A percentile compares a stretch with the other conserved stretches of the same genome.
Evolutionary conservation across 2,797 vertebrate genomes (phyloP).

Genomic region (Megalops cyprinoides): DNA sequence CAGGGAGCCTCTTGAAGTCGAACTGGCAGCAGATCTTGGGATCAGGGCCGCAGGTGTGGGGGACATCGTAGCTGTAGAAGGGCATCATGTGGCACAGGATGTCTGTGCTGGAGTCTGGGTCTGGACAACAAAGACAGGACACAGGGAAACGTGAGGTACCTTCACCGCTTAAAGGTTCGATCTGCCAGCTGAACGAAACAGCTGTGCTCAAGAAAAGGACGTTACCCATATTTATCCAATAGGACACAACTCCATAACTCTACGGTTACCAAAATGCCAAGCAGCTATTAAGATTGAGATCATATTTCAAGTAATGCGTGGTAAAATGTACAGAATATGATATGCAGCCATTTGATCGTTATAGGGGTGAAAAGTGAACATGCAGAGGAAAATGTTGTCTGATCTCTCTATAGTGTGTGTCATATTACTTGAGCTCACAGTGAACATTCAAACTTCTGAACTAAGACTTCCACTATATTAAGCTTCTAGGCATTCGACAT

Average conservation of each 20-base stretch:
- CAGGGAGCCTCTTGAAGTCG: constrained; percentile 90
- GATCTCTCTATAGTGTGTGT: too few species aligned
- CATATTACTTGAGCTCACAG: too few species aligned
- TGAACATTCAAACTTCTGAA: too few species aligned
- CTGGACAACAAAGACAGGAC: constrained; percentile 68
- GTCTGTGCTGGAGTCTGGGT: constrained; percentile 81
- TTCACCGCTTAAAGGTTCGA: not conserved
- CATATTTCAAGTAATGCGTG: not conserved
- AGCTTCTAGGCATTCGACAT: too few species aligned
- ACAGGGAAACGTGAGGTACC: not conserved
- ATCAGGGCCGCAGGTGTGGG: constrained; percentile 93
- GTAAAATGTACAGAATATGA: not conserved
- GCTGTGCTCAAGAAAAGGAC: not conserved
- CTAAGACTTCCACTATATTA: too few species aligned
- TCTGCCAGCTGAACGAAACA: not conserved
- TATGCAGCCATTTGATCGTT: not conserved
- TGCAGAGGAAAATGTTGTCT: not conserved
- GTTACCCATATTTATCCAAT: too few species aligned
- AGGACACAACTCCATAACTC: too few species aligned
- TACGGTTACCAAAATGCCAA: too few species aligned
- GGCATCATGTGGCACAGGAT: constrained; percentile 98
- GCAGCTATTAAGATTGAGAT: not conserved
- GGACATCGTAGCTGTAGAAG: constrained; percentile 95
- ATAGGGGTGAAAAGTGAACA: not conserved
- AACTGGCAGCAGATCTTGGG: constrained; percentile 94